Base-by-base conservation (phyloP, 2,888 invertebrate genomes). In the Zygothrica quintamaculata region DNA sequence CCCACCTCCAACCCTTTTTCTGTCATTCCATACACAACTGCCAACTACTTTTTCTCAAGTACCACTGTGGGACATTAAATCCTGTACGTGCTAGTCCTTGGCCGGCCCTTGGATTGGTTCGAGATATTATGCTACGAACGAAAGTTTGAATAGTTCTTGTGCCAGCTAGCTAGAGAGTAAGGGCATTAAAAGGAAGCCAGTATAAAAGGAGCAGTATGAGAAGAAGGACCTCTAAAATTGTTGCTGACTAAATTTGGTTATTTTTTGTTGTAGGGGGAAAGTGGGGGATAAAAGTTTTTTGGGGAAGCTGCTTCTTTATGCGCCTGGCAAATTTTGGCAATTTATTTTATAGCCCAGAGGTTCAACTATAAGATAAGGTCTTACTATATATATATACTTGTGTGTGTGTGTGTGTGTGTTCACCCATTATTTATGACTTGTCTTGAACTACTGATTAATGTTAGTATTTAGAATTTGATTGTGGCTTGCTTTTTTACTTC, bases 21-120 rank as follows among this genome's bases (percentile, higher is more conserved):
- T 51, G 46, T 51, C 58, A 47, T 6, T 51, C 55, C 52, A 53
- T 43, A 42, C 47, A 58, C 65, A 66, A 36, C 60, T 76, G 67
- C 60, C 77, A 86, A 77, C 80, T 86, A 84, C 84, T 84, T 82
- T 82, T 82, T 86, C 82, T 82, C 82, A 86, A 82, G 82, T 84
- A 86, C 84, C 81, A 86, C 77, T 80, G 77, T 55, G 82, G 87
- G 86, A 86, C 82, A 82, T 77, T 80, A 86, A 84, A 82, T 84
- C 78, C 75, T 66, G 82, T 85, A 80, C 80, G 80, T 80, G 82
- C 66, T 52, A 53, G 58, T 42, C 64, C 47, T 52, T 53, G 61
- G 42, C 59, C 53, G 57, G 55, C 48, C 73, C 65, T 74, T 78
- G 68, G 67, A 74, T 72, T 77, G 85, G 62, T 73, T n/a, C 58